Evolutionary conservation across 2,888 invertebrate genomes (phyloP), one percentile per base, ranked within the genome.

Genomic region (Leucoma salicis): DNA sequence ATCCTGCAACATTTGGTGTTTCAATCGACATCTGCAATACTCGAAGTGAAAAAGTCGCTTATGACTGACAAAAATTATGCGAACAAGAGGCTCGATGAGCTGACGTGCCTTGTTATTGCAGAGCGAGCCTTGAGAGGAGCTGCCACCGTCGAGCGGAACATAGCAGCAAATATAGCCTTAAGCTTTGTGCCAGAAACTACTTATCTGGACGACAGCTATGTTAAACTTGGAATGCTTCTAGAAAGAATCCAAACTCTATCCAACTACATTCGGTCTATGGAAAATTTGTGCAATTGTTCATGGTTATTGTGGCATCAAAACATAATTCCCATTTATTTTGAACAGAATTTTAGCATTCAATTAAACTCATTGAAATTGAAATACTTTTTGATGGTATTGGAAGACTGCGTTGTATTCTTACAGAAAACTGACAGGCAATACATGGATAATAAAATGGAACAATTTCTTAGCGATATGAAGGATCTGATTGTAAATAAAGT

Each of bases 301-400:
- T 95, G 95, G 82, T 81, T 97, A 38, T 93, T 94, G 70, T 96
- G 95, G 94, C 96, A 97, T 81, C 92, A 94, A 67, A 92, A 94
- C 53, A 89, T 96, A 38, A 87, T 96, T 37, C 93, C 94, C 0
- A 92, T 94, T 35, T 95, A 96, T 78, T 92, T 96, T 58, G 91
- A 93, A 48, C 94, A 95, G 70, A 86, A 95, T 53, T 92, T 94
- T 53, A 92, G 93, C 48, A 90, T 91, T 46, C 93, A 94, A 54
- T 76, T 91, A 14, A 94, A 95, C 83, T 88, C 93, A 38, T 82
- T 92, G 27, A 91, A 92, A 74, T 79, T 94, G 14, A 86, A 84
- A 64, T 82, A 84, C 53, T 84, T 89, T 53, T 62, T 88, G n/a
- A 76, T 76, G 74, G 87, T 81, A 1, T 57, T 90, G 33, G 88